Evolutionary conservation across 2,113 vertebrate genomes (phyloP), one percentile per base, ranked within the genome.

Genomic region (Scartelaos histophorus): DNA sequence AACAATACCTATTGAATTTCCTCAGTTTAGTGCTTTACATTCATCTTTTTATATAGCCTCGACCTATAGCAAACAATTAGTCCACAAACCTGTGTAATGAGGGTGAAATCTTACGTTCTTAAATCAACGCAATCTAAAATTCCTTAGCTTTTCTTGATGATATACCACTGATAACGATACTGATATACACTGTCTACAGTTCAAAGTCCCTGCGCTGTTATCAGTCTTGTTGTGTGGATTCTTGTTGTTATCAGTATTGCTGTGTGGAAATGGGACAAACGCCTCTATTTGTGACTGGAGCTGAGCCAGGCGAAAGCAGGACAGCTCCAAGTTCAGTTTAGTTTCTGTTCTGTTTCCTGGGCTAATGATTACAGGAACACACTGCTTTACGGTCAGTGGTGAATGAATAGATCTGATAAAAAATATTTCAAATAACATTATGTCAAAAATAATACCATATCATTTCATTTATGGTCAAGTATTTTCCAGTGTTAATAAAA

Each of bases 281-380:
- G 76, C 74, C 58, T 21, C 73, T 58, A 78, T 89, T 90, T 83
- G 81, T 84, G 75, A 87, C 86, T 16, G 78, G 84, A 66, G 79
- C 73, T 21, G 43, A 88, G 86, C 87, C 86, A 85, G 75, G 19
- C 82, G 79, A 88, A 76, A 79, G 71, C 76, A 58, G 70, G 74
- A 73, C 78, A 85, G 70, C 82, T 81, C 66, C 19, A 83, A 87
- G 82, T 81, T 69, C 80, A 81, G 81, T 69, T 7, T 6, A 22
- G 73, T 74, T 69, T 7, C 7, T 21, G 74, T 74, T 75, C 51
- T 66, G 67, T 76, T 81, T 80, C 83, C 67, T 71, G 29, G 71
- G 81, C 76, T 70, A 87, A 87, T 80, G 81, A 90, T 91, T 89
- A 85, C 83, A 86, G 81, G 82, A 85, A 79, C 85, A 86, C 56